Evolutionary conservation across 2,888 invertebrate genomes (phyloP).

Genomic region (Sphinx pinastri): DNA sequence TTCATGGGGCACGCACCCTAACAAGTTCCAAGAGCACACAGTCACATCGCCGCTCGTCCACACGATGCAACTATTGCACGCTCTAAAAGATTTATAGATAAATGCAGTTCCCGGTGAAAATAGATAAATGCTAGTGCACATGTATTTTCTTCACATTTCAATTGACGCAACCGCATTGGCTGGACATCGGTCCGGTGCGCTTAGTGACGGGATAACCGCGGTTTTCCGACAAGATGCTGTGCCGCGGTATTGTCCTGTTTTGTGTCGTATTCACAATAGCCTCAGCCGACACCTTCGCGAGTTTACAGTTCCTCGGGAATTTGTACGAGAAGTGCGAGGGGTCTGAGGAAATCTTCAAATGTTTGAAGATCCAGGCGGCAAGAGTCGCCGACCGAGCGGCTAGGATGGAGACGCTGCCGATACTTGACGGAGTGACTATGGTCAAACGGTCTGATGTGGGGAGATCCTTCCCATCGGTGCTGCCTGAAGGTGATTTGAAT

Average conservation of each 20-base stretch:
- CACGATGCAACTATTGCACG: conserved; percentile 83
- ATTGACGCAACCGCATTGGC: conserved; percentile 72
- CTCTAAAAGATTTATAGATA: conserved; percentile 85
- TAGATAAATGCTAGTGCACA: conserved; percentile 82
- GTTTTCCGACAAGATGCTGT: conserved; percentile 69
- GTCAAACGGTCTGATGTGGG: conserved; percentile 76
- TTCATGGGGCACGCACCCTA: conserved; percentile 29
- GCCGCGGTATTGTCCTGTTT: conserved; percentile 73
- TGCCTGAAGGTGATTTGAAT: conserved; percentile 84
- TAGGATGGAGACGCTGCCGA: conserved; percentile 84
- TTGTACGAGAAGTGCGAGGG: conserved; percentile 86
- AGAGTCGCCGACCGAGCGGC: conserved; percentile 87
- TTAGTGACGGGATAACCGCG: conserved; percentile 54
- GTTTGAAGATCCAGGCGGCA: conserved; percentile 88
- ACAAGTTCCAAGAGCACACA: conserved; percentile 47
- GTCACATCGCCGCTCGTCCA: conserved; percentile 78
- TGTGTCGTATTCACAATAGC: conserved; percentile 65
- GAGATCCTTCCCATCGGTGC: conserved; percentile 75
- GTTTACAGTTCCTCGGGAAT: conserved; percentile 78
- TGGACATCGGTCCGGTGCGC: conserved; percentile 67
- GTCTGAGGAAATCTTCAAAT: conserved; percentile 86
- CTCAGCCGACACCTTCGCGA: conserved; percentile 72
- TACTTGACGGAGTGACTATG: conserved; percentile 86
- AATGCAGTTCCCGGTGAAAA: conserved; percentile 84
- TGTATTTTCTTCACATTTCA: conserved; percentile 80